Evolutionary conservation across 2,797 vertebrate species (phyloP), one percentile per base, ranked within the genome.

Genomic region (Astyanax mexicanus): DNA sequence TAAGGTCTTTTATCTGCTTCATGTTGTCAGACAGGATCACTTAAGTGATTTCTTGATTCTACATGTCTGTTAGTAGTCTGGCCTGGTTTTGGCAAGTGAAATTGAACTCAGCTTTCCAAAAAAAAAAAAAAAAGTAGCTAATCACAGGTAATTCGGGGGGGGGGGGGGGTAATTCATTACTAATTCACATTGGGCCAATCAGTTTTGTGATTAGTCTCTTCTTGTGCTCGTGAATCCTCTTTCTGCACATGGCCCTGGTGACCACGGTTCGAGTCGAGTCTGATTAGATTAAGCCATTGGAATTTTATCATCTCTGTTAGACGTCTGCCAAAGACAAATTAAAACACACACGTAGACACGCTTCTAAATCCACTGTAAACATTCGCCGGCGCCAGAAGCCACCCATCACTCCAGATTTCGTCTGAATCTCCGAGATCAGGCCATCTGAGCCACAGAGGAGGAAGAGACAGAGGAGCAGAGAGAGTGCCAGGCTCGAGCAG

Each of bases 241-340:
- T 58, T 32, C 21, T 21, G 19, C 19, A 40, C 27, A 32, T 40
- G 61, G 21, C 38, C 19, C 5, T 42, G 60, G 11, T 42, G 61
- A 27, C 15, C 21, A 44, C 9, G 17, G 4, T 45, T 71, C 23
- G 61, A 61, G 17, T 21, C 47, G n/a, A n/a, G n/a, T n/a, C n/a
- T n/a, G n/a, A n/a, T n/a, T n/a, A 32, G 23, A 25, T 44, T 17
- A 12, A 64, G 61, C 7, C 15, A 8, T 15, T 64, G 61, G 61
- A 44, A 44, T 44, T 44, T 44, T 27, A 44, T 44, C 23, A 27
- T 57, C 27, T 57, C 13, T 17, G 27, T 57, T 32, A 29, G 25
- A 32, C 35, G 2, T 61, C n/a, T 1, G 11, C 4, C 25, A 45
- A 82, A 85, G 86, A 89, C 86, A 86, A 83, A 58, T 84, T 80